phyloP scores from a whole-genome alignment of 2,888 invertebrate genomes.

The Protonemura montana region DNA sequence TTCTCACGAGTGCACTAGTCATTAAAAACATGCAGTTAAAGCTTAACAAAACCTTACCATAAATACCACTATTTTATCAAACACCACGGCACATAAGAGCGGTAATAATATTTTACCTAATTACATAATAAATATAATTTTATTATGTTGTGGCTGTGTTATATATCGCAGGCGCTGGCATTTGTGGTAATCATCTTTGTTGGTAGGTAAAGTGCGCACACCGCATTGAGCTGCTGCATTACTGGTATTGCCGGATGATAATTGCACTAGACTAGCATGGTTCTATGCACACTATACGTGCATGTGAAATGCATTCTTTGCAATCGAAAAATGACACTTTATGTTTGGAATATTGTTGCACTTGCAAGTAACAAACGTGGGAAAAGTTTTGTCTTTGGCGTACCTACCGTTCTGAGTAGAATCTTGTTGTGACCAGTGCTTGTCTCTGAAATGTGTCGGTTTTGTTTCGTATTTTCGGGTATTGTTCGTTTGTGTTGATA shows the following conservation, averaged over 20 bases:
- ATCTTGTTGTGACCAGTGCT: too few relatives aligned
- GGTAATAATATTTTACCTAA: slow-evolving; percentile 7
- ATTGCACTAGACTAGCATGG: too few relatives aligned
- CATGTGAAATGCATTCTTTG: too few relatives aligned
- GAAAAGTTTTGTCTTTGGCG: too few relatives aligned
- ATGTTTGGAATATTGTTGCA: too few relatives aligned
- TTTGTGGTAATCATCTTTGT: slow-evolving; percentile 7
- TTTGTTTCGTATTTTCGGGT: too few relatives aligned
- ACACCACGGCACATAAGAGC: neutral
- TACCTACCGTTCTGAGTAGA: too few relatives aligned
- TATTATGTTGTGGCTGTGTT: neutral
- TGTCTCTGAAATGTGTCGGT: too few relatives aligned
- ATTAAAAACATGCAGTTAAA: neutral
- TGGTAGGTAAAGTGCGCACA: neutral
- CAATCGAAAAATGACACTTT: too few relatives aligned
- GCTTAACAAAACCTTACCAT: neutral
- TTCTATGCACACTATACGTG: too few relatives aligned
- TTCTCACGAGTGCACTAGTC: neutral
- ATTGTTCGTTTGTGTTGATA: too few relatives aligned
- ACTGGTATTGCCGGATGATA: neutral
- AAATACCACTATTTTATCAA: neutral
- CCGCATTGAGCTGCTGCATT: neutral
- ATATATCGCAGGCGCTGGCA: neutral
- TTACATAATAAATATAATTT: neutral
- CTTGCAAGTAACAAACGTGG: too few relatives aligned